These are phyloP conservation scores for Hydrocynus forskahlii DNA, from an alignment of 2,797 vertebrate genomes.

Conservation along the genomic window DNA sequence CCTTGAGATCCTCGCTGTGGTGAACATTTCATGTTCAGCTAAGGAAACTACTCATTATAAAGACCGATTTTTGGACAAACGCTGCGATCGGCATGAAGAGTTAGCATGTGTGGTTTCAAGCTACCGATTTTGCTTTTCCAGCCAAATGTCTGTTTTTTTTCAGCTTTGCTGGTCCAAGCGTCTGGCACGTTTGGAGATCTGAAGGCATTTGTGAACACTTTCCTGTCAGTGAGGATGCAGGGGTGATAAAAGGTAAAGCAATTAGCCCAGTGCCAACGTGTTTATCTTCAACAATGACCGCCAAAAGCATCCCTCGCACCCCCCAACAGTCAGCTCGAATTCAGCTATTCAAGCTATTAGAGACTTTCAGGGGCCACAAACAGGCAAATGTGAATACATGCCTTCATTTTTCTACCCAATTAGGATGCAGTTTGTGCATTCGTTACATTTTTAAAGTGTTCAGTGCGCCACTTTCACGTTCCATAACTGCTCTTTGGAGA, in stretches of 20 bases:
- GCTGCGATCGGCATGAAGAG: background rate
- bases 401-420: slow-evolving; percentile 90
- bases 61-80: background rate
- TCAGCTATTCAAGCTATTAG: slow-evolving; percentile 67
- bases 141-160: slow-evolving; percentile 51
- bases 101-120: slow-evolving; percentile 17
- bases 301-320: slow-evolving; percentile 62
- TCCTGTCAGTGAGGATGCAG: slow-evolving; percentile 63
- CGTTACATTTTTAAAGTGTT: slow-evolving; percentile 95
- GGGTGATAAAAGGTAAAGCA: slow-evolving; percentile 70
- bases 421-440: slow-evolving; percentile 93
- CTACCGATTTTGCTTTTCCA: slow-evolving; percentile 48
- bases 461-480: slow-evolving; percentile 90
- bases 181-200: slow-evolving; percentile 62
- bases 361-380: slow-evolving; percentile 85
- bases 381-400: slow-evolving; percentile 74
- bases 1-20: background rate
- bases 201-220: slow-evolving; percentile 60
- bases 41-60: background rate
- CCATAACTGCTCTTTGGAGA: slow-evolving; percentile 93
- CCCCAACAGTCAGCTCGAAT: slow-evolving; percentile 76
- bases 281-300: slow-evolving; percentile 71
- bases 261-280: slow-evolving; percentile 70
- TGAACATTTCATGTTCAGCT: background rate
- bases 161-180: slow-evolving; percentile 53